Conservation (phyloP, 2,113 vertebrate species). For the Onychorhynchus coronatus region DNA sequence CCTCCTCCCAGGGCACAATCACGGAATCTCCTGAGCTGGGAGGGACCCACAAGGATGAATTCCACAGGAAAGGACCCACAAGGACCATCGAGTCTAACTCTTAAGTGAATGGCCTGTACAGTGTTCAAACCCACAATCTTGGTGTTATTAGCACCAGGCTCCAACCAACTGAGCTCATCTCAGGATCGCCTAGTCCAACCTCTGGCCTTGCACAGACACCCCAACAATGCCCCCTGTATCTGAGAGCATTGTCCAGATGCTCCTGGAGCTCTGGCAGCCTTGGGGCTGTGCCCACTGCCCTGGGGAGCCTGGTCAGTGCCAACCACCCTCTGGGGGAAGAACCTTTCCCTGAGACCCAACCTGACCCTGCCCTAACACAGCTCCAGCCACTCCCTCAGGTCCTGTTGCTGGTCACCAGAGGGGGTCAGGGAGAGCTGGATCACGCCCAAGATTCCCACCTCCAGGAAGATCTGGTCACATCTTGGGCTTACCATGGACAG, state of each 20-base stretch:
- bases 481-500: fast-evolving
- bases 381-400: background rate
- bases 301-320: background rate
- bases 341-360: background rate
- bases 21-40: background rate
- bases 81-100: background rate
- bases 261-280: background rate
- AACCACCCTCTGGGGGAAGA: background rate
- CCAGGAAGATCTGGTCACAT: background rate
- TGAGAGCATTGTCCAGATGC: background rate
- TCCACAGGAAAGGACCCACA: background rate
- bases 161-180: background rate
- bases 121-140: background rate
- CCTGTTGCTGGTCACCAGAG: background rate
- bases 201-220: background rate
- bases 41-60: background rate
- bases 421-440: background rate
- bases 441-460: background rate
- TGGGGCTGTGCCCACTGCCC: background rate
- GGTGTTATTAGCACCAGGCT: background rate
- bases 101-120: background rate
- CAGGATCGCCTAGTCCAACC: fast-evolving
- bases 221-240: background rate
- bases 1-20: background rate
- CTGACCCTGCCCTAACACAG: background rate